Conservation (phyloP, 1,140 invertebrate genomes). For the Meloidogyne exigua region DNA sequence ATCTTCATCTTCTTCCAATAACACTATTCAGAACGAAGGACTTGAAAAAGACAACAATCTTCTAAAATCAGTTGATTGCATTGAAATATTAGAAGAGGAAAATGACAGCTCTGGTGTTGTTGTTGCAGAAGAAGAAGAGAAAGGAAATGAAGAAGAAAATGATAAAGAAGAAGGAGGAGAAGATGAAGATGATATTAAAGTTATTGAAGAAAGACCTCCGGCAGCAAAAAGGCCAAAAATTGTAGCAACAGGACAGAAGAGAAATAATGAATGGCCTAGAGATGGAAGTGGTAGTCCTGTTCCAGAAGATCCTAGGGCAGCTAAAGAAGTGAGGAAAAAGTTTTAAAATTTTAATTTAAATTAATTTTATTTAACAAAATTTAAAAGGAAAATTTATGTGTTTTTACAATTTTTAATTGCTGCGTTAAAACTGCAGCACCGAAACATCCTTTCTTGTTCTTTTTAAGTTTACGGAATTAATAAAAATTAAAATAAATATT, state of each 20-base stretch:
- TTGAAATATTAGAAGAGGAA: not conserved
- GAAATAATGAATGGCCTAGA: slow-evolving; percentile 10
- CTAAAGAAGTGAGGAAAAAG: slow-evolving; percentile 7
- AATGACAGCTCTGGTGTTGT: not conserved
- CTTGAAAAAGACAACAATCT: not conserved
- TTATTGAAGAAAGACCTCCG: slow-evolving; percentile 34
- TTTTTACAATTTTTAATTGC: too few relatives aligned
- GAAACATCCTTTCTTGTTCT: too few relatives aligned
- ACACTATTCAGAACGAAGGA: not conserved
- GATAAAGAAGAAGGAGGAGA: slow-evolving; percentile 45
- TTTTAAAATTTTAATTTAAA: too few relatives aligned
- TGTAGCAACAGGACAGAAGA: slow-evolving; percentile 25
- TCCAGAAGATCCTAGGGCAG: slow-evolving; percentile 45
- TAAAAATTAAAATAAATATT: too few relatives aligned
- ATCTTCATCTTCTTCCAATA: not conserved
- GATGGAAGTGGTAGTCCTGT: slow-evolving; percentile 35
- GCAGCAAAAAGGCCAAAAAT: not conserved
- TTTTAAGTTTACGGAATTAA: too few relatives aligned
- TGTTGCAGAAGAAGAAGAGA: slow-evolving; percentile 20
- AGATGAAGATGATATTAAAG: slow-evolving; percentile 46
- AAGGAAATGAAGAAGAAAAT: slow-evolving; percentile 30
- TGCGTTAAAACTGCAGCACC: too few relatives aligned
- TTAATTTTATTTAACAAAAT: too few relatives aligned
- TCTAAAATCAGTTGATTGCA: not conserved
- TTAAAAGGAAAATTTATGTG: too few relatives aligned